Evolutionary conservation across 2,888 invertebrate species (phyloP).

Genomic region (Chloroclysta siterata): DNA sequence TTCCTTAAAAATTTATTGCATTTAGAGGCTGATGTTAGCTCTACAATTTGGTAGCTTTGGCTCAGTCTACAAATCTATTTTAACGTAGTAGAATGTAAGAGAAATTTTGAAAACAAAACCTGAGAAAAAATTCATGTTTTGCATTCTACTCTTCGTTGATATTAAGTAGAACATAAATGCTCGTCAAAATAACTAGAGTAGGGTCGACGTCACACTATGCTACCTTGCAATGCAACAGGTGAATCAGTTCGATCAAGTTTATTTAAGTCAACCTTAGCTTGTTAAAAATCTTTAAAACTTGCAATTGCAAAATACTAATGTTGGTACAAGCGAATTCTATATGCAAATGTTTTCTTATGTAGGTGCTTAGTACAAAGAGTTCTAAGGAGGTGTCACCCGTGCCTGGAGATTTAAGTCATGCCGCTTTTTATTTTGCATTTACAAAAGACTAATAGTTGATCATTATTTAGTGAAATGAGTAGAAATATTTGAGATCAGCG

Average conservation of each 20-base stretch:
- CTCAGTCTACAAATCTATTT: too few species aligned
- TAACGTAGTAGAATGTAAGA: too few species aligned
- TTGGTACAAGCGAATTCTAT: not conserved
- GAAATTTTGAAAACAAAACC: too few species aligned
- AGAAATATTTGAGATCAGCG: not conserved
- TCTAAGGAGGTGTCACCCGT: not conserved
- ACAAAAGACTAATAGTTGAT: too few species aligned
- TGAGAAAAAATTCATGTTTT: not conserved
- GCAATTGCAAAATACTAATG: not conserved
- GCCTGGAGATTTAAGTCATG: too few species aligned
- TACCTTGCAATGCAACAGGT: not conserved
- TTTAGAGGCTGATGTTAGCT: not conserved
- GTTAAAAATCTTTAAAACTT: too few species aligned
- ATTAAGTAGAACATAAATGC: not conserved
- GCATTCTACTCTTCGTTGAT: not conserved
- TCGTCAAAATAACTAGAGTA: not conserved
- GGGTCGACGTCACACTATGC: not conserved
- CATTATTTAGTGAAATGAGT: too few species aligned
- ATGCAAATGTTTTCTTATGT: too few species aligned
- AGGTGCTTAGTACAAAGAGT: not conserved
- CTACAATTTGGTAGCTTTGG: too few species aligned
- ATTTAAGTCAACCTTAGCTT: not conserved
- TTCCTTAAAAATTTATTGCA: too few species aligned
- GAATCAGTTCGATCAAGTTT: not conserved
- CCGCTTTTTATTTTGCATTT: too few species aligned